phyloP scores from a whole-genome alignment of 2,888 invertebrate genomes.

The Leistus spinibarbis region DNA sequence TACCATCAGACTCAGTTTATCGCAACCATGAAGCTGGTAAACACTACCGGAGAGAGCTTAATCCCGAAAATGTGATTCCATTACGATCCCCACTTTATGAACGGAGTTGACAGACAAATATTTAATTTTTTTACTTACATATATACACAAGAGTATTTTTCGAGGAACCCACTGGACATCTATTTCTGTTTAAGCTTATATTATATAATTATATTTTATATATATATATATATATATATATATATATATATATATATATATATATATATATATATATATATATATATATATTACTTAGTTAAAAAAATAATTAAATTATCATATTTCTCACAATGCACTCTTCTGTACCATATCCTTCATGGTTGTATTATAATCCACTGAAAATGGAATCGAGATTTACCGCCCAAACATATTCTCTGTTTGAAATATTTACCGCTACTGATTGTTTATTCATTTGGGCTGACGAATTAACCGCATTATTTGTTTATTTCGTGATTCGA shows the following conservation, averaged over 20 bases:
- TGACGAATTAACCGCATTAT: conserved; percentile 33
- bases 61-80: background rate
- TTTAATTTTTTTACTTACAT: too few relatives aligned
- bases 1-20: conserved; percentile 2
- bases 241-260: too few relatives aligned
- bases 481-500: conserved; percentile 37
- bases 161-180: too few relatives aligned
- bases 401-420: background rate
- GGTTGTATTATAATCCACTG: background rate
- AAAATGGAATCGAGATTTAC: background rate
- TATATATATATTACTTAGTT: too few relatives aligned
- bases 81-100: background rate
- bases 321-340: background rate
- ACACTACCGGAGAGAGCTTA: background rate
- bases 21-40: background rate
- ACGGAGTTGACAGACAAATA: too few relatives aligned
- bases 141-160: too few relatives aligned
- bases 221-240: too few relatives aligned
- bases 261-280: too few relatives aligned
- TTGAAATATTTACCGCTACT: background rate
- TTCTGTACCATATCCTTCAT: background rate
- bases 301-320: too few relatives aligned
- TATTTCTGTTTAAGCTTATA: too few relatives aligned
- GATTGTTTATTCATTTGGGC: conserved; percentile 29
- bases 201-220: too few relatives aligned